Percentiles rank a stretch among this genome's conserved stretches.
These are phyloP conservation scores for Acleris literana DNA, from an alignment of 2,888 invertebrate species.

Conservation along the genomic window DNA sequence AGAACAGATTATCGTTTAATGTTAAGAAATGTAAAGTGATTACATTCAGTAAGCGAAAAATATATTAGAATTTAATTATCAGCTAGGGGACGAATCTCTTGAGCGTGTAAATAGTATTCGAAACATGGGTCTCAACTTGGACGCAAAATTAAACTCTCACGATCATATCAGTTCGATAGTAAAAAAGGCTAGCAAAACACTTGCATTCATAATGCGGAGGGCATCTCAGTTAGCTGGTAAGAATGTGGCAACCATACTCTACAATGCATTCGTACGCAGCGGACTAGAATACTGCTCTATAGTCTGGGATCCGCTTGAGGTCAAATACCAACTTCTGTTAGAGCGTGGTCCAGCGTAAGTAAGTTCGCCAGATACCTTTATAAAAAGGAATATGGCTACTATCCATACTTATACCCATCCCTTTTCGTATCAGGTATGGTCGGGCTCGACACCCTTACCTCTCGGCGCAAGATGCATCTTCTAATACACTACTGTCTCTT, in stretches of 20 bases:
- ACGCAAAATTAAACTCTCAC: neutral
- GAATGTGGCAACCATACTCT: slow-evolving; percentile 5
- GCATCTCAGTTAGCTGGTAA: slow-evolving; percentile 1
- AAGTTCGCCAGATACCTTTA: slow-evolving; percentile 31
- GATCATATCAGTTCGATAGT: neutral
- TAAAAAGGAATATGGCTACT: slow-evolving; percentile 16
- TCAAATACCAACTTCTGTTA: slow-evolving; percentile 2
- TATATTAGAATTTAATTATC: neutral
- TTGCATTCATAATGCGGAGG: neutral
- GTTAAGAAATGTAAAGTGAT: neutral
- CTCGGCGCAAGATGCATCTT: neutral
- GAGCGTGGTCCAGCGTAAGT: slow-evolving; percentile 22
- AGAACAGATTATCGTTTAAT: neutral
- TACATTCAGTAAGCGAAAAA: neutral
- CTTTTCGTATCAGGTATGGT: slow-evolving; percentile 1
- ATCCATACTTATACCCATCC: slow-evolving; percentile 28
- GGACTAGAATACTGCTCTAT: slow-evolving; percentile 25
- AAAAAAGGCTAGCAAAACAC: neutral
- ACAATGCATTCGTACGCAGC: slow-evolving; percentile 26
- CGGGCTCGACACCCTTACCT: neutral
- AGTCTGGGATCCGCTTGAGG: slow-evolving; percentile 30
- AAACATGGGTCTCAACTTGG: neutral
- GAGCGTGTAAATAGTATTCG: neutral
- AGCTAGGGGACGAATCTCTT: neutral
- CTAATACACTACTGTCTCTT: neutral